Evolutionary conservation across 53 echinoderm and acorn worm species (phyloP), one percentile per base, ranked within the genome.

Genomic region (Echinometra lucunter): DNA sequence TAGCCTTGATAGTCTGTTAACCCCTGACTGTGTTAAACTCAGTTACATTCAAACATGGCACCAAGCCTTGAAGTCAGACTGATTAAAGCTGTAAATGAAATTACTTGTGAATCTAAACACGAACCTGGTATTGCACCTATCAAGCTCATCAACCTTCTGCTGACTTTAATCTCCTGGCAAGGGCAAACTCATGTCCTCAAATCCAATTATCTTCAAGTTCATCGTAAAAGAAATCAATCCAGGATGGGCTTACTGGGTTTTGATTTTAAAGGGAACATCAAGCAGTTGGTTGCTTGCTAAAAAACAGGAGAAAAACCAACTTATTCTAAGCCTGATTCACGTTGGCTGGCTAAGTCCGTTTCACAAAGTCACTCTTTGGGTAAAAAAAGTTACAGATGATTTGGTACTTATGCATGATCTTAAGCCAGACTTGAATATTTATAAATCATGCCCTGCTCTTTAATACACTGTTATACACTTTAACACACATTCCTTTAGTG

Each of bases 121-220:
- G 49, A 85, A 2, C 21, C 47, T 27, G 28, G 85, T 85, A 49
- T 49, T 28, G 85, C 47, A 7, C 85, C 45, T n/a, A 49, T 25
- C 81, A 13, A 16, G 47, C 49, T 85, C 85, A 53, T 85, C 49
- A 49, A 28, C 53, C 27, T 27, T 47, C 85, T 85, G n/a, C 49
- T 2, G 30, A 85, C 28, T 47, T n/a, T 85, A 47, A 81, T 85
- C 85, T 23, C 85, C 11, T 3, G 85, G 85, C 85, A 85, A 85
- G 85, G 85, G 28, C 30, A 16, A 19, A 85, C 7, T 21, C 49
- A 28, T n/a, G 53, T 85, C 49, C 85, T 85, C 13, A 85, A 85
- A 85, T 85, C 85, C 47, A 85, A 85, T 85, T 85, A 85, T 85
- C 49, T 78, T 49, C 49, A 85, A 85, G 85, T 85, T n/a, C 49